Evolutionary conservation across 2,113 vertebrate genomes (phyloP), one percentile per base, ranked within the genome.

Genomic region (Excalfactoria chinensis): DNA sequence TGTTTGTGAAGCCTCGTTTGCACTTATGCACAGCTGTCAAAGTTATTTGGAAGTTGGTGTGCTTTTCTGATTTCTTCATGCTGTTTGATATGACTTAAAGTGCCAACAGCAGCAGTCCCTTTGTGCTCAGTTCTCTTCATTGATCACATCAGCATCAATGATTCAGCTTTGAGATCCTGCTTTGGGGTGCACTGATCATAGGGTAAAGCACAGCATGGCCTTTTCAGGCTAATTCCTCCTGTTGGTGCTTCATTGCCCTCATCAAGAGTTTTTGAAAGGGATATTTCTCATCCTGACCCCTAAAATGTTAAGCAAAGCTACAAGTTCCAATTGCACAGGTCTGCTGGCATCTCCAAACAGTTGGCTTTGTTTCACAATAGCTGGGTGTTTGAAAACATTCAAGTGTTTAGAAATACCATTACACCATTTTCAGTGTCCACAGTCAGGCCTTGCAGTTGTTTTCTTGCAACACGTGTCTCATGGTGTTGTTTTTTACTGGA

Each of bases 381-480:
- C 76, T 92, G 72, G 40, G 53, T 58, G 68, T 89, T 95, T 88
- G 89, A 93, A 96, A 91, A 89, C 87, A 93, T 49, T 88, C 7
- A 43, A 93, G 82, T 66, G 72, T 95, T 93, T 94, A 94, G 94
- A 94, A 96, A 96, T 88, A 56, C 62, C 41, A 68, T 48, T 68
- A 9, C 10, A 59, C 78, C 44, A 25, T 83, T 92, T 93, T 71
- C 32, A 91, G 74, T 44, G 69, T 77, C 84, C 66, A 12, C 60
- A 80, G 84, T 89, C 60, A 48, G 83, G 89, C 83, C 89, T 83
- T 71, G 72, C 84, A 94, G 95, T 96, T 91, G 89, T 96, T 95
- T 92, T 93, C 91, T 90, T 96, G 94, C 89, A 92, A 96, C 89
- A 92, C 89, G 87, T 96, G 95, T 90, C 84, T 59, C 71, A 12